phyloP scores from a whole-genome alignment of 1,140 invertebrate species.

The Eueides isabella region DNA sequence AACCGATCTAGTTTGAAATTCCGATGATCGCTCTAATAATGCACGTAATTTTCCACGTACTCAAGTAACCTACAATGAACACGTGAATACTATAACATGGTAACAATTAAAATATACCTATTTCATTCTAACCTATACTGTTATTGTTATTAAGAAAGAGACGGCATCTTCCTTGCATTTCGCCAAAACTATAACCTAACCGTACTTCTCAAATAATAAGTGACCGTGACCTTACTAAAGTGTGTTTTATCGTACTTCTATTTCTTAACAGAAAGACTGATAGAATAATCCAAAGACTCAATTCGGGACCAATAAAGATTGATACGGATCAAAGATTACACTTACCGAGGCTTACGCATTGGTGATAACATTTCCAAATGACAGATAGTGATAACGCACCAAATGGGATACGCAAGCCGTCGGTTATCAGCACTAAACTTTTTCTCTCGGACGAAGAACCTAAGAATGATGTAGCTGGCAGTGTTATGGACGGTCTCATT shows the following conservation, averaged over 20 bases:
- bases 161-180: neutral
- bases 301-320: conserved; percentile 41
- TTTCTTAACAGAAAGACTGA: conserved; percentile 27
- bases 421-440: conserved; percentile 47
- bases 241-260: neutral
- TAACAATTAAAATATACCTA: neutral
- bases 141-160: conserved; percentile 14
- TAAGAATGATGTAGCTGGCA: conserved; percentile 50
- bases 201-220: neutral
- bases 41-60: conserved; percentile 27
- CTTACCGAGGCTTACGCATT: conserved; percentile 28
- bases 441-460: conserved; percentile 42
- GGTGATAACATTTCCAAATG: conserved; percentile 40
- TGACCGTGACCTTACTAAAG: conserved; percentile 18
- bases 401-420: conserved; percentile 40
- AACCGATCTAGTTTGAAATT: conserved; percentile 23
- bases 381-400: conserved; percentile 32
- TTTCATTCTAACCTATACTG: neutral
- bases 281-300: conserved; percentile 5
- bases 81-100: neutral
- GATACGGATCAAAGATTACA: conserved; percentile 28
- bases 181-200: conserved; percentile 1
- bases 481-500: conserved; percentile 58
- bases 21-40: conserved; percentile 23
- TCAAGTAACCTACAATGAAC: conserved; percentile 13